These are phyloP conservation scores for Hemichromis elongatus DNA, from an alignment of 2,113 vertebrate species.

Conservation along the genomic window DNA sequence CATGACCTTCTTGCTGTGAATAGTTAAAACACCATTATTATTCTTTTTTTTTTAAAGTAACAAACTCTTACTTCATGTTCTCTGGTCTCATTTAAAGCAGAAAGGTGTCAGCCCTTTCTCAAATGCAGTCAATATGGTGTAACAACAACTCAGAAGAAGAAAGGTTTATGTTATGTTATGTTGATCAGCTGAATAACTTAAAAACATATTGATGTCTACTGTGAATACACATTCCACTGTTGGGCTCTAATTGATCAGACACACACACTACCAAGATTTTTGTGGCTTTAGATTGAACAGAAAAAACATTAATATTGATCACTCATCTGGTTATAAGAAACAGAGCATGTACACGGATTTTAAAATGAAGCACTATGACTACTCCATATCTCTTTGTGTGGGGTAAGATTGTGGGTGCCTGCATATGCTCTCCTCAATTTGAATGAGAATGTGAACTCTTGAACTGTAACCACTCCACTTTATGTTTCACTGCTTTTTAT, in stretches of 20 bases:
- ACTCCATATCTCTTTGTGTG: background rate
- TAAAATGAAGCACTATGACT: background rate
- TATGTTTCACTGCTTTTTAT: slow-evolving; percentile 29
- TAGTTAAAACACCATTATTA: background rate
- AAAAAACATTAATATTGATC: background rate
- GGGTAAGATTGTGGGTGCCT: background rate
- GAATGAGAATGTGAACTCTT: slow-evolving; percentile 40
- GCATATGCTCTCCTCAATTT: background rate
- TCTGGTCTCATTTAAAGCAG: background rate
- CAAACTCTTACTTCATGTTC: background rate
- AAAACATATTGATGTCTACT: background rate
- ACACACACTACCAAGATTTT: background rate
- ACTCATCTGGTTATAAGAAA: background rate
- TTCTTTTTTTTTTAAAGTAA: background rate
- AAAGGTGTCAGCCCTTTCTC: background rate
- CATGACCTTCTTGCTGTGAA: background rate
- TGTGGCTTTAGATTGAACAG: background rate
- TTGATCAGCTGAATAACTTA: background rate
- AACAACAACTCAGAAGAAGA: background rate
- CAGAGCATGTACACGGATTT: background rate
- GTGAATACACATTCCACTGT: background rate
- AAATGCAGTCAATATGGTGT: background rate
- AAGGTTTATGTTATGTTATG: background rate
- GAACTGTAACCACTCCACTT: slow-evolving; percentile 29
- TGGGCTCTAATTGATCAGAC: background rate